Evolutionary conservation across 2,888 invertebrate species (phyloP), one percentile per base, ranked within the genome.

Genomic region (Lasioglossum leucozonium): DNA sequence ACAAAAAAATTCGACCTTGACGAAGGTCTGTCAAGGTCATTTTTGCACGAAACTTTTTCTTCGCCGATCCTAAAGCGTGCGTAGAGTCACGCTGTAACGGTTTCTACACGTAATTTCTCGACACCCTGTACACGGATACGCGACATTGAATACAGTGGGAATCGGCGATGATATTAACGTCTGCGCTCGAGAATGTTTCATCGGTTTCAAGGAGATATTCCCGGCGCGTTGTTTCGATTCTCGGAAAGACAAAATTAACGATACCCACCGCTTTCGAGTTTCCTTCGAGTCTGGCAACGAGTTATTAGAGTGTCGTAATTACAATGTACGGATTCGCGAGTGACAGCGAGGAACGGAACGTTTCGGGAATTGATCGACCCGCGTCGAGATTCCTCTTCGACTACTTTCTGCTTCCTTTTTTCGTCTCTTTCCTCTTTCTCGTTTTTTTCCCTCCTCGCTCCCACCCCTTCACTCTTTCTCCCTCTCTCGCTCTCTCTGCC

Each of bases 291-390:
- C 55, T 65, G 81, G 82, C 83, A 82, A 84, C 84, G 81, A 88
- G 81, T 89, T 89, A 87, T 87, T 89, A 87, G 81, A 81, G 85
- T 90, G 89, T 89, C 87, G 90, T 90, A 91, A 91, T 90, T 88
- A 91, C 90, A 89, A 90, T 86, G 87, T 88, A 85, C 84, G 87
- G 83, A 85, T 78, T 85, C 83, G 77, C 72, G 80, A 85, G 81
- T 84, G 88, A 88, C 85, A 84, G 84, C 73, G 82, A 78, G 82
- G 83, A 86, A 88, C 87, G 83, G 22, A 90, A 90, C 87, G 85
- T 84, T 84, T 79, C 77, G 75, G 75, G 86, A 89, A 86, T 82
- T 79, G 89, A 89, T 89, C 81, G 76, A 55, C 44, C 81, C 69
- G 58, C 75, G 76, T 72, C 67, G n/a, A 65, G 72, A 79, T 81